phyloP scores from a whole-genome alignment of 2,113 vertebrate species.

The Heloderma charlesbogerti region DNA sequence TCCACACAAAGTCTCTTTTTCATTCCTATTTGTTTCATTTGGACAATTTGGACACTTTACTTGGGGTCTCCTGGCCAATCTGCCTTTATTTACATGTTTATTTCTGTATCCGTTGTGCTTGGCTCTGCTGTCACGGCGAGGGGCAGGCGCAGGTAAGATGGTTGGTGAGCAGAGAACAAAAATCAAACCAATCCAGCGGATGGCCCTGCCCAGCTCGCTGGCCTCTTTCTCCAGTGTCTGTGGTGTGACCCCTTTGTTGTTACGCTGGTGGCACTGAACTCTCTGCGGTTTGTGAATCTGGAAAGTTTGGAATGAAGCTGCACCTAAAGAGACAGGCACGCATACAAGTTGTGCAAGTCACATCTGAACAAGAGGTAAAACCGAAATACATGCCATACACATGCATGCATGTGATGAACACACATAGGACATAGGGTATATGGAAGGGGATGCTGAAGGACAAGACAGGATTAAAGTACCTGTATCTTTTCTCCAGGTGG shows the following conservation, averaged over 20 bases:
- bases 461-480: not conserved
- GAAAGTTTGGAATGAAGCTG: slow-evolving; percentile 29
- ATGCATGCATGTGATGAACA: not conserved
- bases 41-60: slow-evolving; percentile 2
- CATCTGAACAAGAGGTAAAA: not conserved
- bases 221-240: slow-evolving; percentile 3
- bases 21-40: not conserved
- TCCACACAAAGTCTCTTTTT: slow-evolving; percentile 1
- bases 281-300: slow-evolving; percentile 10
- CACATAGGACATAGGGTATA: not conserved
- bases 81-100: slow-evolving; percentile 14
- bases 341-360: not conserved
- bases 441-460: not conserved
- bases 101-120: slow-evolving; percentile 32
- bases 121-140: slow-evolving; percentile 25
- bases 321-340: not conserved
- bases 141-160: slow-evolving; percentile 23
- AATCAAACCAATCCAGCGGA: not conserved
- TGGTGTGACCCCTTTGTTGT: slow-evolving; percentile 18
- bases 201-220: slow-evolving; percentile 18
- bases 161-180: slow-evolving; percentile 24
- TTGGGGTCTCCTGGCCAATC: not conserved
- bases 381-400: not conserved
- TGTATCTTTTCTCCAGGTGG: not conserved
- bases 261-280: slow-evolving; percentile 2